These are phyloP conservation scores for Takifugu rubripes DNA, from an alignment of 2,797 vertebrate genomes.

Conservation along the genomic window DNA sequence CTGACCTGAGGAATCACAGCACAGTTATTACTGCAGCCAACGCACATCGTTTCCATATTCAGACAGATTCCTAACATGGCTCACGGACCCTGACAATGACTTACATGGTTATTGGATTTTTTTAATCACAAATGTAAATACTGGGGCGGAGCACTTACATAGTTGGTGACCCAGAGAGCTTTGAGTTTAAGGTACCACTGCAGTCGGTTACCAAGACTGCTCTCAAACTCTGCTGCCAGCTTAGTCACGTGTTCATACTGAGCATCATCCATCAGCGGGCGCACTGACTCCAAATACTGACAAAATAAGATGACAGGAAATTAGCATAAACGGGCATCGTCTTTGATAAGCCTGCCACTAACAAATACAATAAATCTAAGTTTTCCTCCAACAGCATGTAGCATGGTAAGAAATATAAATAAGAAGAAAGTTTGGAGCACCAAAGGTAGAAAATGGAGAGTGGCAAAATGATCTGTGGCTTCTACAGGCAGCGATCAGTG, in stretches of 20 bases:
- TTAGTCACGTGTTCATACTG: conserved; percentile 73
- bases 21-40: conserved; percentile 6
- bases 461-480: conserved; percentile 23
- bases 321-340: neutral
- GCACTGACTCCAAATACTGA: conserved; percentile 86
- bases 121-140: conserved; percentile 2
- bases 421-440: neutral
- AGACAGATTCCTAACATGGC: conserved; percentile 51
- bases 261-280: conserved; percentile 75
- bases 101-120: conserved; percentile 56
- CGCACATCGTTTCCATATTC: conserved; percentile 23
- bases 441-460: conserved; percentile 2
- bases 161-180: conserved; percentile 87
- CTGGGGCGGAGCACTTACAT: conserved; percentile 75
- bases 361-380: too few species aligned
- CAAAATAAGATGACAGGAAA: conserved; percentile 2
- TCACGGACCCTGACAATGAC: conserved; percentile 14
- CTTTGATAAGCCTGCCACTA: too few species aligned
- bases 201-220: conserved; percentile 77
- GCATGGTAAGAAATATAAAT: too few species aligned
- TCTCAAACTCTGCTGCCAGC: conserved; percentile 82
- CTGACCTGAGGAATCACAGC: conserved; percentile 76
- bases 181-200: conserved; percentile 91
- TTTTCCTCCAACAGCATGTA: too few species aligned
- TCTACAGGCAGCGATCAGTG: conserved; percentile 11